These are phyloP conservation scores for Corythornis vintsioides DNA, from an alignment of 2,113 vertebrate species.

Conservation along the genomic window DNA sequence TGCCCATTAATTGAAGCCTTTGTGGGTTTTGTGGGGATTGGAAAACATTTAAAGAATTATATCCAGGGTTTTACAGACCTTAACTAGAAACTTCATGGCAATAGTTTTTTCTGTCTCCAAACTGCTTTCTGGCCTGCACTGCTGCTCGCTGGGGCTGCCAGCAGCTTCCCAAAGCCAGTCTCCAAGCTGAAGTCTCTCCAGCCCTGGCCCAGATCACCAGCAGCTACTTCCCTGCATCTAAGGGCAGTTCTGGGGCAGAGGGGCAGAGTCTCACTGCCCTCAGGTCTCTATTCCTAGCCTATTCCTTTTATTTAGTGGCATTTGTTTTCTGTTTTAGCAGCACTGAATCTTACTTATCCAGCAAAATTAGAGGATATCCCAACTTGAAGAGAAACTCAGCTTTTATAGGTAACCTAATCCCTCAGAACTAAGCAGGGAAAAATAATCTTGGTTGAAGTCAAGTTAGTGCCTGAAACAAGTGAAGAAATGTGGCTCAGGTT, in stretches of 20 bases:
- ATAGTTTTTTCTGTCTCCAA: neutral
- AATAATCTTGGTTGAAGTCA: neutral
- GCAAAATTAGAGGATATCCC: neutral
- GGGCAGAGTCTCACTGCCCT: neutral
- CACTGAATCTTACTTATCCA: neutral
- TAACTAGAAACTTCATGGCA: neutral
- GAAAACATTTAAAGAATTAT: neutral
- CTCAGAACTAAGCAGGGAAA: fast-evolving
- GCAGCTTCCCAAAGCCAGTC: neutral
- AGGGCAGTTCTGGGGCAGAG: neutral
- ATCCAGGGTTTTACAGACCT: neutral
- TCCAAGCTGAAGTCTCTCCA: neutral
- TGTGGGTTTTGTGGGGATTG: neutral
- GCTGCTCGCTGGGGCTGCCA: neutral
- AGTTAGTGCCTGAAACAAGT: neutral
- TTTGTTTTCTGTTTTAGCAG: neutral
- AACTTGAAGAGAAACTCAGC: neutral
- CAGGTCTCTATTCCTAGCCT: neutral
- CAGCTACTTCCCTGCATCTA: neutral
- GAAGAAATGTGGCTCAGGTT: too few relatives aligned
- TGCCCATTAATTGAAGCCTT: fast-evolving
- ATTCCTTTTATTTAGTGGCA: neutral
- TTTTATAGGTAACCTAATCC: neutral
- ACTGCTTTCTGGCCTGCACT: neutral
- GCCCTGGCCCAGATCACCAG: neutral